phyloP scores from a whole-genome alignment of 2,888 invertebrate species.

The Eumacrocentrus americanus region DNA sequence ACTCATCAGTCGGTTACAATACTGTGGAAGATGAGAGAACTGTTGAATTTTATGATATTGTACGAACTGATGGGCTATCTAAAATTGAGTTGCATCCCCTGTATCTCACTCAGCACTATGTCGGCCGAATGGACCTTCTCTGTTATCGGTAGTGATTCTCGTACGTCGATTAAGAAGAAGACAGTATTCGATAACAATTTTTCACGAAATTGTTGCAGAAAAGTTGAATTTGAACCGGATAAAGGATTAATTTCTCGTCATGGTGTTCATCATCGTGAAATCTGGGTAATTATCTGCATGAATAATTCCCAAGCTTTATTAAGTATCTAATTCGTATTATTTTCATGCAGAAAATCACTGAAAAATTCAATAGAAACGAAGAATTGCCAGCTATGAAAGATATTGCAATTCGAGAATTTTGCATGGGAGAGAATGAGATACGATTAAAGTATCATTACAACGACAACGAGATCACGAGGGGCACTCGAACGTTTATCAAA shows the following conservation, averaged over 20 bases:
- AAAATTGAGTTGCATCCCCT: constrained; percentile 65
- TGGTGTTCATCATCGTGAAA: constrained; percentile 38
- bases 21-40: constrained; percentile 55
- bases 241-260: constrained; percentile 12
- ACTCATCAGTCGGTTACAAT: constrained; percentile 45
- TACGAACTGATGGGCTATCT: constrained; percentile 75
- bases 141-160: constrained; percentile 46
- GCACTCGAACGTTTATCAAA: constrained; percentile 71
- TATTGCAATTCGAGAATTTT: constrained; percentile 71
- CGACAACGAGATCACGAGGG: constrained; percentile 67
- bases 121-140: constrained; percentile 65
- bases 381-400: constrained; percentile 67
- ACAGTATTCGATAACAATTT: background rate
- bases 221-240: constrained; percentile 54
- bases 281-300: constrained; percentile 40
- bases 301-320: no score
- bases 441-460: constrained; percentile 71
- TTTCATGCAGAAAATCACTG: constrained; percentile 64
- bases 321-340: background rate
- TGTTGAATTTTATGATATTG: constrained; percentile 65
- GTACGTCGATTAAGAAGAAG: background rate
- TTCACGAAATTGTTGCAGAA: constrained; percentile 48
- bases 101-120: constrained; percentile 67
- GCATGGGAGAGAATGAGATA: constrained; percentile 68
- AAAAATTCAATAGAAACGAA: constrained; percentile 69